Evolutionary conservation across 1,140 invertebrate genomes (phyloP), one percentile per base, ranked within the genome.

Genomic region (Homalodisca vitripennis): DNA sequence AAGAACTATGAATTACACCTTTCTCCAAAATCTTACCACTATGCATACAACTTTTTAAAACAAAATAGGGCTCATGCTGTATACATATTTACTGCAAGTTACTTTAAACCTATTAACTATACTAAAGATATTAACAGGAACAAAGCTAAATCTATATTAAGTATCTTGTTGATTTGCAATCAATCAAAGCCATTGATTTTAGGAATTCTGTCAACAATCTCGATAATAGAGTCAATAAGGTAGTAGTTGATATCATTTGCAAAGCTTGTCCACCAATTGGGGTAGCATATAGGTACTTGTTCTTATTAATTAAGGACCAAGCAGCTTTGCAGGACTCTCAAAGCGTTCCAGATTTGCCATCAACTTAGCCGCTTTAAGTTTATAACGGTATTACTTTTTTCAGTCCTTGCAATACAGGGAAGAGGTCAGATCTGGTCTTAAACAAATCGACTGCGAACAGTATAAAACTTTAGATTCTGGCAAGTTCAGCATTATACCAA

Each of bases 41-140:
- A 53, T 53, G 12, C 3, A 53, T 22, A 53, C 12, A 53, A 53
- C 20, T 53, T 53, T 12, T 53, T 12, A 6, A 6, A 53, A 12
- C 12, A 53, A 53, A 6, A 12, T 41, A 17, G 48, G 12, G 3
- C 10, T 14, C 48, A 53, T 12, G 20, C 20, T 20, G 20, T 53
- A 53, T 3, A 53, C 34, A 41, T 41, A 6, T 53, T 12, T 53
- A 53, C 48, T 53, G 22, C 48, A 12, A 22, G 48, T 12, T 53
- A 22, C 48, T 53, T 53, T 53, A 53, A 53, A 53, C 6, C 20
- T 53, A 14, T 20, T 53, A 53, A 53, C 48, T 53, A 53, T 17
- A 53, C 20, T 6, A 17, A 10, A 6, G 6, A 41, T 17, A 41
- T 6, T 41, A 10, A 41, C 34, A 10, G 34, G 34, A 17, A 6